Evolutionary conservation across 2,797 vertebrate species (phyloP).

Genomic region (Syngnathus rostellatus): DNA sequence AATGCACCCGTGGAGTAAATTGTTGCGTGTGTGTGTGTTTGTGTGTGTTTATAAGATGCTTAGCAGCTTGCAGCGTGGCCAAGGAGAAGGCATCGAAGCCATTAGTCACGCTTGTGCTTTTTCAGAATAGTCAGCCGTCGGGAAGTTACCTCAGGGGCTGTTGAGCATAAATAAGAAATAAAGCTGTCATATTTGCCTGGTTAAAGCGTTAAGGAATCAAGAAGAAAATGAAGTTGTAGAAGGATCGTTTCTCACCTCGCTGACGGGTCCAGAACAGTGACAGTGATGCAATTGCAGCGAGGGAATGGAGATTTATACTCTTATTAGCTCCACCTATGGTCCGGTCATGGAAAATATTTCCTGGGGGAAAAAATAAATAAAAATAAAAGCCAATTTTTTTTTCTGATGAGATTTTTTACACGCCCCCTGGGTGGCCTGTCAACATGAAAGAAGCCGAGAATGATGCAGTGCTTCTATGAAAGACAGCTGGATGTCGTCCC

Average conservation of each 20-base stretch:
- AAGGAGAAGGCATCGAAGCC: background rate
- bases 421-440: conserved; percentile 8
- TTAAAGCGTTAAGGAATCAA: background rate
- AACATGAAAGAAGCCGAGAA: conserved; percentile 20
- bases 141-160: background rate
- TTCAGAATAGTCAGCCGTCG: background rate
- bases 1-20: too few species aligned
- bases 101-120: conserved; percentile 1
- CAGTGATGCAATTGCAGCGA: conserved; percentile 9
- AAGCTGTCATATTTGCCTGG: background rate
- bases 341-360: conserved; percentile 22
- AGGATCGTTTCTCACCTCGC: background rate
- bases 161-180: background rate
- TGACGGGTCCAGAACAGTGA: background rate
- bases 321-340: conserved; percentile 27
- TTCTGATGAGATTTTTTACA: conserved; percentile 35
- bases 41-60: too few species aligned
- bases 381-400: conserved; percentile 23
- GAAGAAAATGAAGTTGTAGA: conserved; percentile 1
- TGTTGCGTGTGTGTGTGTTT: too few species aligned
- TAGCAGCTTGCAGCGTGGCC: background rate
- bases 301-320: conserved; percentile 9
- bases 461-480: conserved; percentile 15
- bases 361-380: conserved; percentile 5
- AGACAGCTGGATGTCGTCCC: conserved; percentile 15